phyloP scores from a whole-genome alignment of 2,113 vertebrate species.

The Lampris megalopsis region DNA sequence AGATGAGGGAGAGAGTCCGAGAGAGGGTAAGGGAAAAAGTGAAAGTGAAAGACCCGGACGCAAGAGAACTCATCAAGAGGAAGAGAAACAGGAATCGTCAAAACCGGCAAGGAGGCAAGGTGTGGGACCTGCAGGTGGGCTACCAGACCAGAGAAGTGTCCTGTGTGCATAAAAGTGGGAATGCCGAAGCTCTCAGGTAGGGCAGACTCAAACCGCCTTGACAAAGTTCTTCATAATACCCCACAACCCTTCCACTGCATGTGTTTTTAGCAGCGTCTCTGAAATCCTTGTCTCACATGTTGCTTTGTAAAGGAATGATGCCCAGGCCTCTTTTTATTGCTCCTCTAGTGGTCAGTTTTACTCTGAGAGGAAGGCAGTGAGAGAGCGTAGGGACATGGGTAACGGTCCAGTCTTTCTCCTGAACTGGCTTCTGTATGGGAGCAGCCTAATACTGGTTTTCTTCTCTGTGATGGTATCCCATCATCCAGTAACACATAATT shows the following conservation, averaged over 20 bases:
- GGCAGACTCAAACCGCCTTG: neutral
- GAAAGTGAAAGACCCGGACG: constrained; percentile 87
- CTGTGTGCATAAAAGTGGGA: constrained; percentile 90
- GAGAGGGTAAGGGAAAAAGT: constrained; percentile 79
- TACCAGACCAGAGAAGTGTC: constrained; percentile 92
- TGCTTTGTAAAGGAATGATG: neutral
- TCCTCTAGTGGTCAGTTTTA: too few species aligned
- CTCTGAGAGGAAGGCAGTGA: neutral
- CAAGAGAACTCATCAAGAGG: constrained; percentile 92
- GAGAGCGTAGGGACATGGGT: neutral
- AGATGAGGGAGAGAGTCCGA: constrained; percentile 78
- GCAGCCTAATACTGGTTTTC: too few species aligned
- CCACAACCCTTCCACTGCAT: too few species aligned
- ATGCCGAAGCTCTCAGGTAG: constrained; percentile 88
- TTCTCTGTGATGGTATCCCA: neutral
- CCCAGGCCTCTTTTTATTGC: too few species aligned
- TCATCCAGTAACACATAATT: neutral
- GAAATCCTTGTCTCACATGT: neutral
- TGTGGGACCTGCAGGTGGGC: constrained; percentile 94
- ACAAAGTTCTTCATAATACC: too few species aligned
- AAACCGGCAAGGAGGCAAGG: constrained; percentile 91
- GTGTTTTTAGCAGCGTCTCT: neutral
- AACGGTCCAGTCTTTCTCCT: neutral
- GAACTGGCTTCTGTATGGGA: too few species aligned
- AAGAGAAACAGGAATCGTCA: constrained; percentile 92